phyloP scores from a whole-genome alignment of 2,888 invertebrate species.

The Arrhopalites spinosus region DNA sequence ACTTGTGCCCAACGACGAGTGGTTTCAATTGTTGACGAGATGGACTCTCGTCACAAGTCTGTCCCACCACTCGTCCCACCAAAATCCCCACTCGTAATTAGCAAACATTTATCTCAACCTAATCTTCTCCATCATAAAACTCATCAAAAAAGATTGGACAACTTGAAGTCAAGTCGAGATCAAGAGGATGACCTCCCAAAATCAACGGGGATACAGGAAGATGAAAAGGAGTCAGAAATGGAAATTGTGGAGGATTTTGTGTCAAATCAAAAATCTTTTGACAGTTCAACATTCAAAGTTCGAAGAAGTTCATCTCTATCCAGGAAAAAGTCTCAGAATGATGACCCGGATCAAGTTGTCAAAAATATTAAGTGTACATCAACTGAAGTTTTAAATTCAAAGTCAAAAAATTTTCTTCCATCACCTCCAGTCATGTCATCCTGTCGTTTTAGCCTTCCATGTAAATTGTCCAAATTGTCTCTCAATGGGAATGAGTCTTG shows the following conservation, averaged over 20 bases:
- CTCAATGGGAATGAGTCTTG: background rate
- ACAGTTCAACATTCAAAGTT: too few relatives aligned
- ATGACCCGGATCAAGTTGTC: background rate
- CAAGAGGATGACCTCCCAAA: background rate
- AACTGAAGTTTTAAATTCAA: background rate
- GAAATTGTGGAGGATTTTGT: background rate
- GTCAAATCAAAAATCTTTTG: background rate
- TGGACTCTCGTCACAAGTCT: conserved; percentile 18
- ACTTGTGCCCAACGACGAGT: too few relatives aligned
- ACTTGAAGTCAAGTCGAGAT: background rate
- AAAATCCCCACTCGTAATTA: conserved; percentile 7
- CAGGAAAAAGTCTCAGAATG: background rate
- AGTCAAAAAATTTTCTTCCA: background rate
- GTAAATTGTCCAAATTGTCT: conserved; percentile 14
- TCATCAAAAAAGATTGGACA: conserved; percentile 3
- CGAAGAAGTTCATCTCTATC: background rate
- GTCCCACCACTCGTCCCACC: conserved; percentile 19
- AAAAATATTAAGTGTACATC: background rate
- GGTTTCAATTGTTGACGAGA: background rate
- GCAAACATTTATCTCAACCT: conserved; percentile 21
- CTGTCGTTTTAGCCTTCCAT: conserved; percentile 19
- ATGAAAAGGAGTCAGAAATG: too few relatives aligned
- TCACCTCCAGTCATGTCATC: conserved; percentile 18
- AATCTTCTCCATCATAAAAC: background rate
- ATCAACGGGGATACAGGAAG: background rate